Percentiles rank a stretch among this genome's conserved stretches.
Conservation (phyloP, 2,113 vertebrate species). For the Brachypteracias leptosomus region DNA sequence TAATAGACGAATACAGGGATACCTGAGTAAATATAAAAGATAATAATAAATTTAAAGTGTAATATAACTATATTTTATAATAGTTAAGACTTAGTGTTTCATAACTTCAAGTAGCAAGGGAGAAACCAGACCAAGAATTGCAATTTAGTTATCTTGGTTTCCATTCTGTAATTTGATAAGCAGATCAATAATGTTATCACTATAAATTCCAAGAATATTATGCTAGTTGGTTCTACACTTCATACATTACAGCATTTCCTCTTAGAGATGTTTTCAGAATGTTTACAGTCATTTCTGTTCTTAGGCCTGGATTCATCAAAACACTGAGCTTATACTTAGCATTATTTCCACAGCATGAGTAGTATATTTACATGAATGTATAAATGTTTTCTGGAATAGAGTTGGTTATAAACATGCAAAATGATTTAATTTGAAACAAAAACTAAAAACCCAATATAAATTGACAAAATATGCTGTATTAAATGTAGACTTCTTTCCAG, state of each 20-base stretch:
- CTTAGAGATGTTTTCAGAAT: slow-evolving; percentile 40
- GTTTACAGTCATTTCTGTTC: slow-evolving; percentile 51
- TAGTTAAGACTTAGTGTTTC: neutral
- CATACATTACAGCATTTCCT: slow-evolving; percentile 20
- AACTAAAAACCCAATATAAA: neutral
- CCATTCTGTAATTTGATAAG: slow-evolving; percentile 1
- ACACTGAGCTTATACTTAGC: slow-evolving; percentile 38
- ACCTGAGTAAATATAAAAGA: neutral
- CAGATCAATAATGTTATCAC: slow-evolving; percentile 16
- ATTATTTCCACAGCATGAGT: slow-evolving; percentile 43
- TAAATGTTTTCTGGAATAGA: slow-evolving; percentile 36
- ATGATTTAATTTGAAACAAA: slow-evolving; percentile 40
- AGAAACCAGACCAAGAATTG: neutral
- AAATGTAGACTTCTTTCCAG: neutral
- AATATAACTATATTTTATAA: neutral
- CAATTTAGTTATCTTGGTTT: neutral
- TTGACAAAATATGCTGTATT: neutral
- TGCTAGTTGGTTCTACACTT: slow-evolving; percentile 35
- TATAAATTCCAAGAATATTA: slow-evolving; percentile 34
- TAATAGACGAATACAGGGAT: neutral
- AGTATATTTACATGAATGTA: slow-evolving; percentile 29
- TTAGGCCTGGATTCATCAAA: slow-evolving; percentile 52
- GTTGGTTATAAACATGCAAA: slow-evolving; percentile 15
- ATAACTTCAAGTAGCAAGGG: neutral
- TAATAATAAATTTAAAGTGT: neutral